Evolutionary conservation across 2,888 invertebrate genomes (phyloP).

Genomic region (Oscheius myriophilus): DNA sequence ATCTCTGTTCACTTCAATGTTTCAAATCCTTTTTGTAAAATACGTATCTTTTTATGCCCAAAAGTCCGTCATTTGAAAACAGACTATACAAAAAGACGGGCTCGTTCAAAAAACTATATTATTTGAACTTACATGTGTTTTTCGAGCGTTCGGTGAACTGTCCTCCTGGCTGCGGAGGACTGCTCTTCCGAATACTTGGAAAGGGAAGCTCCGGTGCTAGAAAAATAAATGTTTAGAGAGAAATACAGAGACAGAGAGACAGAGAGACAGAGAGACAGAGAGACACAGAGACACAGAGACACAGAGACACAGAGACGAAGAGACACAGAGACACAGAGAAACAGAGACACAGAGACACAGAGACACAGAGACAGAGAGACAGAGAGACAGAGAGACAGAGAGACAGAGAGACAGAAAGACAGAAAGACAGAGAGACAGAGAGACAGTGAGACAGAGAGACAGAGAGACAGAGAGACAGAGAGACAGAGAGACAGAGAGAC

Average conservation of each 20-base stretch:
- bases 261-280: not conserved
- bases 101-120: no score
- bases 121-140: slow-evolving; percentile 11
- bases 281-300: not conserved
- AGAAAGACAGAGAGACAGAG: not conserved
- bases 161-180: slow-evolving; percentile 23
- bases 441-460: not conserved
- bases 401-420: not conserved
- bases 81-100: no score
- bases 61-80: no score
- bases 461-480: not conserved
- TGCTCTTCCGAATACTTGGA: slow-evolving; percentile 15
- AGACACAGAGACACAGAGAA: not conserved
- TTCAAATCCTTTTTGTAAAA: no score
- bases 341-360: not conserved
- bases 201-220: slow-evolving; percentile 11
- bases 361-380: not conserved
- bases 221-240: not conserved
- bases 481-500: not conserved
- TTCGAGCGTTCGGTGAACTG: slow-evolving; percentile 16
- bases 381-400: not conserved
- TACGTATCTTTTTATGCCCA: no score
- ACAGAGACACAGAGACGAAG: not conserved
- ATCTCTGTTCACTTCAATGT: no score
- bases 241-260: not conserved